Conservation (phyloP, 1,140 invertebrate species). For the Ladona fulva region DNA sequence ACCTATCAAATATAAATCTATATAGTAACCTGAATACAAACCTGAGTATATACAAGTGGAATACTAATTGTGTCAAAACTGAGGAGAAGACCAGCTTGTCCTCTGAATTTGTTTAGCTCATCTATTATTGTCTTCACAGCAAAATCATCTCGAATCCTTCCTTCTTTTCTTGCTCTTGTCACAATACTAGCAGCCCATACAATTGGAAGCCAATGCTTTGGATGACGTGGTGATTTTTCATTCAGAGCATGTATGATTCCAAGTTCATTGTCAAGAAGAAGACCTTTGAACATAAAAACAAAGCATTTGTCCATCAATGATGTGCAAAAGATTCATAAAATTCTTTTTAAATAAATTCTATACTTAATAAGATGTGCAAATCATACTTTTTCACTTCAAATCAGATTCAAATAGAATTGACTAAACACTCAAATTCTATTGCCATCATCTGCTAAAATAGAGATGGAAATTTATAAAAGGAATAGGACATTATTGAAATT, state of each 20-base stretch:
- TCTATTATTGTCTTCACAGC: slow-evolving; percentile 85
- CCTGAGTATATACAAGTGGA: slow-evolving; percentile 88
- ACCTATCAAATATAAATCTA: too few relatives aligned
- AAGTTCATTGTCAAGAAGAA: slow-evolving; percentile 82
- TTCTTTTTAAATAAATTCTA: neutral
- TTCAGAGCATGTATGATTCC: slow-evolving; percentile 69
- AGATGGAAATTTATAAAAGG: too few relatives aligned
- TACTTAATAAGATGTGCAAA: neutral
- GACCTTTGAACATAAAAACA: slow-evolving; percentile 43
- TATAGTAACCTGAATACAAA: too few relatives aligned
- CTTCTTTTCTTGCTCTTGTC: slow-evolving; percentile 72
- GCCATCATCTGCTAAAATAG: too few relatives aligned
- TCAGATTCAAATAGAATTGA: too few relatives aligned
- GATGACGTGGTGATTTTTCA: slow-evolving; percentile 72
- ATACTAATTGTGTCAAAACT: slow-evolving; percentile 88
- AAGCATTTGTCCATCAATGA: neutral
- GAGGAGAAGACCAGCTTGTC: slow-evolving; percentile 66
- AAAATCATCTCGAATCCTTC: slow-evolving; percentile 83
- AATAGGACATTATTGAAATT: too few relatives aligned
- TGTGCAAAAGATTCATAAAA: neutral
- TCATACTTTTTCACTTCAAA: neutral
- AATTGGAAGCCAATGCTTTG: slow-evolving; percentile 91
- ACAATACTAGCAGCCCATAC: slow-evolving; percentile 88
- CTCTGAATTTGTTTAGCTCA: slow-evolving; percentile 79
- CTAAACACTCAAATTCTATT: too few relatives aligned